Base-by-base conservation (phyloP, 1,140 invertebrate species). In the Bombus confusus region DNA sequence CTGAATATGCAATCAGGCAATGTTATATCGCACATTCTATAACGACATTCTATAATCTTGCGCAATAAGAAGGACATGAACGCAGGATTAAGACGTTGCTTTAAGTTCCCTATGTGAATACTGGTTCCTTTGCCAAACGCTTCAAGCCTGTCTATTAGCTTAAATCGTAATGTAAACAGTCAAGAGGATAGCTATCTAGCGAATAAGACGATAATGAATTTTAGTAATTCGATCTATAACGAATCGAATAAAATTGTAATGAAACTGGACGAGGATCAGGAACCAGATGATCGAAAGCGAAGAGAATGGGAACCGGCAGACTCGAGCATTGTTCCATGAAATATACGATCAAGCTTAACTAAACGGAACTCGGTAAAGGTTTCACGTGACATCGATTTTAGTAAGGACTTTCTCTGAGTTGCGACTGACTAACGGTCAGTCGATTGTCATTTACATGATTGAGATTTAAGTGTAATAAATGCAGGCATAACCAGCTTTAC, bases 381-480 rank as follows among this genome's bases (percentile, higher is more conserved):
- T 64, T 28, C 52, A 5, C 52, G 9, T 72, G 64, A 77, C 43
- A 64, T 22, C n/a, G n/a, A 22, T 2, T 2, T 10, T 5, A 25
- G 47, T 37, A 39, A 72, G 37, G 68, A 79, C 37, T 52, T n/a
- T 59, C 5, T 25, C 37, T 2, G 22, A 8, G 3, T 43, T 18
- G 25, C 28, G 75, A 57, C 34, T 57, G 52, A 68, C 69, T 68
- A 81, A 85, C 59, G 78, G 83, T 34, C 71, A 1, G 13, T 6
- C 34, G 22, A 72, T 80, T 34, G 68, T 80, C 69, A 22, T 8
- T 15, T 57, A 25, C 37, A 81, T 85, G 43, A 85, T 85, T 81
- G 78, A 74, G 78, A 59, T 81, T 43, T 68, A n/a, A 81, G 43
- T 9, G 83, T 81, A 85, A 81, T 85, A 85, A 81, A 85, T 81